phyloP scores from a whole-genome alignment of 1,140 invertebrate genomes.

The Musca domestica region DNA sequence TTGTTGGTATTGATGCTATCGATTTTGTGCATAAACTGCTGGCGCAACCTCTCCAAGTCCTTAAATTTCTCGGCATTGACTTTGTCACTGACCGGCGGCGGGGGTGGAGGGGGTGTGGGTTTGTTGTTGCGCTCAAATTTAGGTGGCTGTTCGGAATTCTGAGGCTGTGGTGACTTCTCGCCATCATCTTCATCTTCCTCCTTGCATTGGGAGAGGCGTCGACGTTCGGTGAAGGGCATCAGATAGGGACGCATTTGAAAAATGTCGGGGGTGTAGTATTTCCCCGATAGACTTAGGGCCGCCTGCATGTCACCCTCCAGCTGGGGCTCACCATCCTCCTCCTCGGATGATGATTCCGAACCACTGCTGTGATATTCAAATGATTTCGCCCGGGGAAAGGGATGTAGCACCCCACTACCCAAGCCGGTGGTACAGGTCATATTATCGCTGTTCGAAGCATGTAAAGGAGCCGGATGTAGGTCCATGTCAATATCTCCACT shows the following conservation, averaged over 20 bases:
- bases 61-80: constrained; percentile 47
- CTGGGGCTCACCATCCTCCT: constrained; percentile 30
- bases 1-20: constrained; percentile 47
- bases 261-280: constrained; percentile 34
- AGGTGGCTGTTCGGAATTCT: constrained; percentile 12
- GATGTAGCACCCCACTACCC: constrained; percentile 20
- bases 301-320: constrained; percentile 27
- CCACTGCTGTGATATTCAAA: constrained; percentile 47
- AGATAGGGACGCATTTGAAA: constrained; percentile 52
- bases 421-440: constrained; percentile 22
- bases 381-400: constrained; percentile 37
- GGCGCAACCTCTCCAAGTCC: constrained; percentile 44
- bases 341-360: constrained; percentile 12
- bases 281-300: constrained; percentile 26
- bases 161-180: constrained; percentile 35
- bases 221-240: constrained; percentile 61
- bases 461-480: constrained; percentile 26
- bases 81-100: constrained; percentile 41
- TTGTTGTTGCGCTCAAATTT: constrained; percentile 27
- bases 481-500: constrained; percentile 38
- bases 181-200: constrained; percentile 76
- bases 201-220: constrained; percentile 75
- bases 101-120: constrained; percentile 36
- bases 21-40: constrained; percentile 52
- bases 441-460: constrained; percentile 31